Conservation (phyloP, 2,888 invertebrate species). For the Phortica magna region DNA sequence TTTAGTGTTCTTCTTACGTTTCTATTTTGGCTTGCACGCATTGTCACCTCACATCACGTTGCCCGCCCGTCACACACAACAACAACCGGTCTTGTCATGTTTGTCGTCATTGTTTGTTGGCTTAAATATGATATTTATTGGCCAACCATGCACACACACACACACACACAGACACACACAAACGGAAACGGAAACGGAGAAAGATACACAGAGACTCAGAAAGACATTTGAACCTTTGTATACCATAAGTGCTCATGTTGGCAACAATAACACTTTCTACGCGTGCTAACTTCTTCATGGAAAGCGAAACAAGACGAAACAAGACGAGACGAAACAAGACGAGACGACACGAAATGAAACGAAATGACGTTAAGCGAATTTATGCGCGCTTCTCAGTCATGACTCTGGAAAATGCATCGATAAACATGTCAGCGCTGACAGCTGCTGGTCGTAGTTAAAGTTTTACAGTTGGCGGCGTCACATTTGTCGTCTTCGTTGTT, state of each 20-base stretch:
- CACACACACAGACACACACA: conserved; percentile 22
- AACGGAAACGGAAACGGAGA: background rate
- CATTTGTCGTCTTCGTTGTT: too few species aligned
- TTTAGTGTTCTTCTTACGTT: too few species aligned
- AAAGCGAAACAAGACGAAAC: background rate
- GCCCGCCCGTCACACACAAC: too few species aligned
- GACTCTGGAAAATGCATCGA: conserved; percentile 20
- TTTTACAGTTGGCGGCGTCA: too few species aligned
- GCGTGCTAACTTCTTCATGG: background rate
- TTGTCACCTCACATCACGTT: too few species aligned
- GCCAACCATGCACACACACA: conserved; percentile 26
- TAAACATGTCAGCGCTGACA: conserved; percentile 1
- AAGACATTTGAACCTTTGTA: background rate
- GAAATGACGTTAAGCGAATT: background rate
- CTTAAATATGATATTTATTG: too few species aligned
- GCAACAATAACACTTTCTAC: background rate
- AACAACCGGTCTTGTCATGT: too few species aligned
- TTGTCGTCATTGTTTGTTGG: too few species aligned
- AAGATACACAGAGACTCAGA: conserved; percentile 38
- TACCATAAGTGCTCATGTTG: too few species aligned
- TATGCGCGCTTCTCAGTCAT: conserved; percentile 13
- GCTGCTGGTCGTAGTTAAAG: background rate
- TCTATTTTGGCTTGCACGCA: too few species aligned
- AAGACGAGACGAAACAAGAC: too few species aligned
- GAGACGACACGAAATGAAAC: too few species aligned